phyloP scores from a whole-genome alignment of 2,888 invertebrate species.

The Cecidostiba fungosa region DNA sequence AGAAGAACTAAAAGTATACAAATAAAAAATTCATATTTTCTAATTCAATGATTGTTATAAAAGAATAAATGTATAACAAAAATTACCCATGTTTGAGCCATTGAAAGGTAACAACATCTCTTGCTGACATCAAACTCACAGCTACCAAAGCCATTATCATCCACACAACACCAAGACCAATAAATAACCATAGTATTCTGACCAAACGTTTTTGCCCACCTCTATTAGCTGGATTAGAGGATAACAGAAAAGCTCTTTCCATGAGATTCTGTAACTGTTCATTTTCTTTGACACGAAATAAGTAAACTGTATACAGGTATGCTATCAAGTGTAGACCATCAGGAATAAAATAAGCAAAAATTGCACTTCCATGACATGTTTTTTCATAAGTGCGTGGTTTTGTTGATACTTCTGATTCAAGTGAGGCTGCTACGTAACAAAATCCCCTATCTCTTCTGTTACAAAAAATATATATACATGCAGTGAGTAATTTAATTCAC shows the following conservation, averaged over 20 bases:
- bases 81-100: conserved; percentile 84
- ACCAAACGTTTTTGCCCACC: conserved; percentile 87
- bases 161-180: conserved; percentile 86
- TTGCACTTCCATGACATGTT: conserved; percentile 87
- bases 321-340: conserved; percentile 87
- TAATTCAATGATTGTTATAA: background rate
- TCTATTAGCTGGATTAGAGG: conserved; percentile 85
- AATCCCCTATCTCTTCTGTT: conserved; percentile 87
- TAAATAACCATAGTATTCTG: conserved; percentile 87
- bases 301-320: conserved; percentile 87
- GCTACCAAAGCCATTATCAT: conserved; percentile 86
- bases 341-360: conserved; percentile 88
- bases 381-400: conserved; percentile 82
- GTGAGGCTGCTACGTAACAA: conserved; percentile 81
- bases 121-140: conserved; percentile 85
- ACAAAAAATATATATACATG: conserved; percentile 66
- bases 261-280: conserved; percentile 92
- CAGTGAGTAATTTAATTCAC: conserved; percentile 12
- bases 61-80: background rate
- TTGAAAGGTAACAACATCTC: conserved; percentile 84
- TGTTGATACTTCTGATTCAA: conserved; percentile 64
- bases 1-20: conserved; percentile 79
- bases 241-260: conserved; percentile 90
- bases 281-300: conserved; percentile 89
- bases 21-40: conserved; percentile 8